Evolutionary conservation across 1,140 invertebrate species (phyloP).

Genomic region (Heliothis subflexa): DNA sequence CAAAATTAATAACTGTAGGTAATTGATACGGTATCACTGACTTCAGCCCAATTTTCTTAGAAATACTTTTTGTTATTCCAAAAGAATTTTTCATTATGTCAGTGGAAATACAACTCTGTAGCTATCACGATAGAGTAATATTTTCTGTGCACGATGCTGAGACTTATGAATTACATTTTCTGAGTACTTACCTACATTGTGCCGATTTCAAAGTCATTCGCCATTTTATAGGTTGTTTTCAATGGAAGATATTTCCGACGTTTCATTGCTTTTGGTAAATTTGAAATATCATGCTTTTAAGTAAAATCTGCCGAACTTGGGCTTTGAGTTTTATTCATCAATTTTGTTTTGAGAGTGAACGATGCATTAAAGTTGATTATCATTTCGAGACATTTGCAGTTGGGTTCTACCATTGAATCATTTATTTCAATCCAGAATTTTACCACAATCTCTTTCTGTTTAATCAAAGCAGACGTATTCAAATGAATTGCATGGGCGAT

Average conservation of each 20-base stretch:
- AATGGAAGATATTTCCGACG: constrained; percentile 28
- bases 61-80: constrained; percentile 46
- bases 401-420: background rate
- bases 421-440: too few relatives aligned
- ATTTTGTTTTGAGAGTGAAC: too few relatives aligned
- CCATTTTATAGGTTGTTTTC: constrained; percentile 43
- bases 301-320: background rate
- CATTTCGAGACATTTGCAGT: background rate
- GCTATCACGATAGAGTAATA: background rate
- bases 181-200: constrained; percentile 30
- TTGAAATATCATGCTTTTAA: constrained; percentile 24
- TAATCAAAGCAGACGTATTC: background rate
- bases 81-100: constrained; percentile 29
- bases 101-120: constrained; percentile 19
- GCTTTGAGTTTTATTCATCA: too few relatives aligned
- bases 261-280: constrained; percentile 21
- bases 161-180: constrained; percentile 40
- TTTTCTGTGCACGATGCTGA: background rate
- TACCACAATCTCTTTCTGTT: background rate
- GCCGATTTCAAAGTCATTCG: constrained; percentile 43
- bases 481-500: constrained; percentile 1
- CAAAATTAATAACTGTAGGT: constrained; percentile 46
- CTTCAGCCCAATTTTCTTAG: constrained; percentile 38
- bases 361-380: too few relatives aligned
- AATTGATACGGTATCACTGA: constrained; percentile 38